Percentiles rank a stretch among this genome's conserved stretches.
Conservation (phyloP, 2,113 vertebrate genomes). For the Proterorhinus semilunaris region DNA sequence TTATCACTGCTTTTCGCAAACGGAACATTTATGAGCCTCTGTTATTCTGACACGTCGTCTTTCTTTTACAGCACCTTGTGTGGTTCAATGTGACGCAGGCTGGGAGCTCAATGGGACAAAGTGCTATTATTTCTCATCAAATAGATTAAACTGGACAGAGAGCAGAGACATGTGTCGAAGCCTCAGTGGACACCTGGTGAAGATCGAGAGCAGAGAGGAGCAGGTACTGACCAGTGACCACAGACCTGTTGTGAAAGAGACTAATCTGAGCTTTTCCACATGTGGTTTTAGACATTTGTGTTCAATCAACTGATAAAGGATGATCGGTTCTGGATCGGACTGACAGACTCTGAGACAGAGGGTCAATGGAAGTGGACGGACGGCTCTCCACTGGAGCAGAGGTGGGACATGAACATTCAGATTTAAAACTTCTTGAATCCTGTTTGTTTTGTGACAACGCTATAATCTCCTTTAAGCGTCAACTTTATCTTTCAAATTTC, state of each 20-base stretch:
- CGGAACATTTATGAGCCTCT: too few relatives aligned
- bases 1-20: too few relatives aligned
- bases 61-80: too few relatives aligned
- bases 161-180: background rate
- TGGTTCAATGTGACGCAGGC: too few relatives aligned
- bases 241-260: background rate
- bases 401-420: conserved; percentile 18
- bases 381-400: background rate
- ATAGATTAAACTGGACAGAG: too few relatives aligned
- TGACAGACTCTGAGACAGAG: conserved; percentile 32
- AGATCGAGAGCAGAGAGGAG: background rate
- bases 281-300: background rate
- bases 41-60: too few relatives aligned
- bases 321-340: conserved; percentile 62
- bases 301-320: fast-evolving
- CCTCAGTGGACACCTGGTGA: background rate
- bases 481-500: too few relatives aligned
- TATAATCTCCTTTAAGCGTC: too few relatives aligned
- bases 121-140: too few relatives aligned
- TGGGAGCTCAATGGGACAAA: too few relatives aligned
- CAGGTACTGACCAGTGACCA: background rate
- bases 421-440: background rate
- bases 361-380: conserved; percentile 53
- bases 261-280: background rate
- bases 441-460: background rate